phyloP scores from a whole-genome alignment of 2,113 vertebrate species.

The Proterorhinus semilunaris region DNA sequence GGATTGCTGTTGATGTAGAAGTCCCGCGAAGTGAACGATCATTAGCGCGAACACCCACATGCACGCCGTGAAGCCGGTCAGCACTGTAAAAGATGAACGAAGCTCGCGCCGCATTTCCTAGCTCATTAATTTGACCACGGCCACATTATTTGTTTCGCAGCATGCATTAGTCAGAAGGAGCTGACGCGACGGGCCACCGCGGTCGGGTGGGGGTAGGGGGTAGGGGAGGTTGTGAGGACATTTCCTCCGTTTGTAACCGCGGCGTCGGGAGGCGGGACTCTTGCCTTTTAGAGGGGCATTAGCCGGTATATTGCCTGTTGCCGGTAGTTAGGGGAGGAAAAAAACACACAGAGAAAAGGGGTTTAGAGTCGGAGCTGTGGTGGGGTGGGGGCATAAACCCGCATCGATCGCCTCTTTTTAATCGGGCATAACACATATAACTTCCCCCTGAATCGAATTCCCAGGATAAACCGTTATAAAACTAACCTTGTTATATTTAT shows the following conservation, averaged over 20 bases:
- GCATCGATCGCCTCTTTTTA: constrained; percentile 80
- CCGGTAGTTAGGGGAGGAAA: constrained; percentile 13
- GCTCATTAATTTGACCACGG: constrained; percentile 71
- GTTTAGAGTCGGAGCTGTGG: neutral
- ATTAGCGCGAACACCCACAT: constrained; percentile 60
- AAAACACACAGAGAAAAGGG: constrained; percentile 18
- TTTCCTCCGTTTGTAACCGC: constrained; percentile 63
- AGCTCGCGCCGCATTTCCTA: constrained; percentile 53
- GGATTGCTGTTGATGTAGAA: constrained; percentile 55
- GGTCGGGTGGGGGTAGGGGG: constrained; percentile 34
- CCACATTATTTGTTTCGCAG: constrained; percentile 69
- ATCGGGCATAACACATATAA: constrained; percentile 85
- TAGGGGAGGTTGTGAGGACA: constrained; percentile 27
- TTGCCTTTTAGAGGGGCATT: constrained; percentile 53
- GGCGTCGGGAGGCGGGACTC: constrained; percentile 50
- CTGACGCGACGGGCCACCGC: constrained; percentile 58
- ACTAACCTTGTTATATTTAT: constrained; percentile 94
- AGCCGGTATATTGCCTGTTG: constrained; percentile 41
- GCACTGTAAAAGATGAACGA: constrained; percentile 45
- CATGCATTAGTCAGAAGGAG: constrained; percentile 71
- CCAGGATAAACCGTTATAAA: constrained; percentile 85
- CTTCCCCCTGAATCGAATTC: constrained; percentile 85
- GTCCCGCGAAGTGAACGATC: constrained; percentile 67
- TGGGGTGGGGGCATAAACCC: constrained; percentile 28
- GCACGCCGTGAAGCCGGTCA: constrained; percentile 50